These are phyloP conservation scores for Gymnorhina tibicen DNA, from an alignment of 2,113 vertebrate species.

Conservation along the genomic window DNA sequence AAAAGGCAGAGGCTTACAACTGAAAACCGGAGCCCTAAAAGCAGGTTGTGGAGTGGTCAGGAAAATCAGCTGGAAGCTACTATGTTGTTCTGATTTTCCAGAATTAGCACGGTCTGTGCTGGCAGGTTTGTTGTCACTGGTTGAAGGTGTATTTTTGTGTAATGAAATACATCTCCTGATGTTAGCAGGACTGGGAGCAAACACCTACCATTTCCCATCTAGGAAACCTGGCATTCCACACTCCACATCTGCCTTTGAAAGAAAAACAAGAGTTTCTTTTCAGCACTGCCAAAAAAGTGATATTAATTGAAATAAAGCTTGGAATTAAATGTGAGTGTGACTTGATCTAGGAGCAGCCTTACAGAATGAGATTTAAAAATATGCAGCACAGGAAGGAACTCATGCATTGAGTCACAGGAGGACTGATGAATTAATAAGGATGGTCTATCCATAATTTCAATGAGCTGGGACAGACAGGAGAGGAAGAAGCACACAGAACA, in stretches of 20 bases:
- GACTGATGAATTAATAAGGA: slow-evolving; percentile 26
- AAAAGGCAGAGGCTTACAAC: not conserved
- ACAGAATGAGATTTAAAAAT: not conserved
- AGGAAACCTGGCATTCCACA: not conserved
- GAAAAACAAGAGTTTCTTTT: not conserved
- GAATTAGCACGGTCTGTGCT: not conserved
- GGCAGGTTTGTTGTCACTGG: not conserved
- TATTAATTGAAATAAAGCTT: not conserved
- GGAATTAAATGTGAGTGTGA: not conserved
- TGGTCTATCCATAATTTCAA: not conserved
- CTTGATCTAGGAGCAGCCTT: not conserved
- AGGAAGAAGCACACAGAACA: not conserved
- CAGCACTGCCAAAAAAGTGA: not conserved
- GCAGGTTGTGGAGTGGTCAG: not conserved
- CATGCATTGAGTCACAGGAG: not conserved
- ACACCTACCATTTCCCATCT: not conserved
- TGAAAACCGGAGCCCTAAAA: not conserved
- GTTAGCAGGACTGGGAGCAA: not conserved
- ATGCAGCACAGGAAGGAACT: not conserved
- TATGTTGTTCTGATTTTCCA: not conserved
- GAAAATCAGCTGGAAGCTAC: not conserved
- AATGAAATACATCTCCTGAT: not conserved
- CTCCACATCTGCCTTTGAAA: not conserved
- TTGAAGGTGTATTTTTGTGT: not conserved
- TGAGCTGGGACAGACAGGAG: not conserved